Evolutionary conservation across 2,888 invertebrate species (phyloP), one percentile per base, ranked within the genome.

Genomic region (Cheilosia urbana): DNA sequence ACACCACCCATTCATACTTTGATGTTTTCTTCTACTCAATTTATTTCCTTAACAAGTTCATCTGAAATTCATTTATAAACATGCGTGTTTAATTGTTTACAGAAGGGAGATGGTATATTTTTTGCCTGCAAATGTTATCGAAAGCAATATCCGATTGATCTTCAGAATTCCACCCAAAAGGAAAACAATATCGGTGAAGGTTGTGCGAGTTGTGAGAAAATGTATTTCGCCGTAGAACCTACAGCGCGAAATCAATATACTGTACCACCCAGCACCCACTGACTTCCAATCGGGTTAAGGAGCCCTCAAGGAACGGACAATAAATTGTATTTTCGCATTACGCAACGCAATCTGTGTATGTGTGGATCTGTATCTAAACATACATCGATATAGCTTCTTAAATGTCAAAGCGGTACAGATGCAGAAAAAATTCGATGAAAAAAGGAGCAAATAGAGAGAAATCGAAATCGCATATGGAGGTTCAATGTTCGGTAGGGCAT

Each of bases 401-500:
- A 80, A 80, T 73, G 73, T 68, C 80, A 80, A 40, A 53, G 53
- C 40, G 1, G 11, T 30, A 34, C 51, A 21, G 19, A 19, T 49
- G 21, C 49, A 24, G 60, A 17, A 37, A 60, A 49, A 58, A 60
- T 7, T 66, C 19, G 27, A 51, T 30, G 27, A 49, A 19, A 68
- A 37, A 53, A 19, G 24, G 15, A 2, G 7, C 19, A 17, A 34
- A 27, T 9, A 9, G 9, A 42, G 42, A 17, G 9, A 24, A 75
- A 34, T 34, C 55, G 40, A 69, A 65, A 81, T 53, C 71, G 60
- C 55, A 42, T 62, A 55, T 62, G 15, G 40, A 68, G 40, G 84
- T 80, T 84, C 84, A 84, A 80, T 75, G 84, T 24, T 71, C 84
- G 75, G 49, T 84, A 60, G 30, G 66, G 62, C 62, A 68, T 79